Conservation (phyloP, 2,888 invertebrate species). For the Acrocera orbiculus region DNA sequence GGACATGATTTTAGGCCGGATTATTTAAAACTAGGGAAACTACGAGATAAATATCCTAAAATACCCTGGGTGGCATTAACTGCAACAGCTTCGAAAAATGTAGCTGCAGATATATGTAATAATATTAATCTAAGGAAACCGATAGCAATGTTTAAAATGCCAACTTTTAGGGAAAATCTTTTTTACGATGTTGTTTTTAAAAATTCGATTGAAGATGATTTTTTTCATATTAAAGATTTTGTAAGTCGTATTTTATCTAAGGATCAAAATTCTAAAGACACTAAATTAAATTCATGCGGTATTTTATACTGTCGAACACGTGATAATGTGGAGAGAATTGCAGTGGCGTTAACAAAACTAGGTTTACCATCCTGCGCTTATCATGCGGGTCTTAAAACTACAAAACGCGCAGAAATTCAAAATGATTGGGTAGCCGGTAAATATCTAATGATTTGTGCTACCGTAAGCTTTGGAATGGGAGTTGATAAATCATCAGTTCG, state of each 20-base stretch:
- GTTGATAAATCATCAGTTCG: slow-evolving; percentile 93
- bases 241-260: slow-evolving; percentile 27
- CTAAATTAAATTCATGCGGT: slow-evolving; percentile 48
- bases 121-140: slow-evolving; percentile 53
- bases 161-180: slow-evolving; percentile 82
- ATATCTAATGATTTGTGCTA: slow-evolving; percentile 83
- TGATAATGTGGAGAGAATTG: slow-evolving; percentile 74
- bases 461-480: slow-evolving; percentile 98
- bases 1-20: slow-evolving; percentile 96
- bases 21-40: slow-evolving; percentile 70
- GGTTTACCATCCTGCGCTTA: slow-evolving; percentile 68
- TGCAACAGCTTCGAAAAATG: slow-evolving; percentile 73
- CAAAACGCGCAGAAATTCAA: slow-evolving; percentile 61
- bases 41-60: slow-evolving; percentile 42
- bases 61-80: slow-evolving; percentile 86
- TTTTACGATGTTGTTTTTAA: slow-evolving; percentile 88
- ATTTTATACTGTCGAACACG: slow-evolving; percentile 92
- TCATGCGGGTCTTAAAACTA: slow-evolving; percentile 69
- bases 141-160: slow-evolving; percentile 57
- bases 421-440: slow-evolving; percentile 84
- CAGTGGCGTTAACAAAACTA: slow-evolving; percentile 50
- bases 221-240: slow-evolving; percentile 60
- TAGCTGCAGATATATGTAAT: slow-evolving; percentile 63
- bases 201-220: slow-evolving; percentile 66
- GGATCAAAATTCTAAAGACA: slow-evolving; percentile 21